Evolutionary conservation across 2,888 invertebrate species (phyloP).

Genomic region (Furcula furcula): DNA sequence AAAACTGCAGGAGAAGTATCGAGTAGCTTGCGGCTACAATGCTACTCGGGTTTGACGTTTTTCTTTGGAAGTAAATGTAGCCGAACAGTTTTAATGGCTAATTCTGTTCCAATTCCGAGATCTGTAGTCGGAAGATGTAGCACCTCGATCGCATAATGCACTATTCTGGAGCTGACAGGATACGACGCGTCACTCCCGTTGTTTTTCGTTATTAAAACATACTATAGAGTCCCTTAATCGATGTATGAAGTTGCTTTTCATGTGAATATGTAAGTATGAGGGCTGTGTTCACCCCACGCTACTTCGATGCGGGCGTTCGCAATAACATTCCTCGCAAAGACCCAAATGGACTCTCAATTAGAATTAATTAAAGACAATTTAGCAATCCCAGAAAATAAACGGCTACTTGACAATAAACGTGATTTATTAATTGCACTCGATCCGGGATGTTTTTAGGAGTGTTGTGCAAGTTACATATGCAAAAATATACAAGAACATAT

Average conservation of each 20-base stretch:
- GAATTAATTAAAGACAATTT: conserved; percentile 80
- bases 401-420: conserved; percentile 69
- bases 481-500: not conserved
- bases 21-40: conserved; percentile 40
- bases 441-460: conserved; percentile 1
- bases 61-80: conserved; percentile 63
- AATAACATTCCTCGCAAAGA: conserved; percentile 66
- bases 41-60: conserved; percentile 39
- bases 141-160: conserved; percentile 45
- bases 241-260: conserved; percentile 43
- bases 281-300: conserved; percentile 52
- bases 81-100: conserved; percentile 45
- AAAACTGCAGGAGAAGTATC: conserved; percentile 53
- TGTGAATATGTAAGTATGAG: conserved; percentile 63
- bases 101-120: conserved; percentile 48
- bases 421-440: conserved; percentile 61
- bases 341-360: conserved; percentile 73
- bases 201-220: conserved; percentile 41
- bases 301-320: conserved; percentile 70
- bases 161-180: conserved; percentile 47
- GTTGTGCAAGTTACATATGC: not conserved
- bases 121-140: conserved; percentile 46
- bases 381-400: conserved; percentile 73
- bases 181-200: conserved; percentile 39
- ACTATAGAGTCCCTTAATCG: conserved; percentile 34